These are phyloP conservation scores for Lucilia sericata DNA, from an alignment of 1,140 invertebrate genomes.

Conservation along the genomic window DNA sequence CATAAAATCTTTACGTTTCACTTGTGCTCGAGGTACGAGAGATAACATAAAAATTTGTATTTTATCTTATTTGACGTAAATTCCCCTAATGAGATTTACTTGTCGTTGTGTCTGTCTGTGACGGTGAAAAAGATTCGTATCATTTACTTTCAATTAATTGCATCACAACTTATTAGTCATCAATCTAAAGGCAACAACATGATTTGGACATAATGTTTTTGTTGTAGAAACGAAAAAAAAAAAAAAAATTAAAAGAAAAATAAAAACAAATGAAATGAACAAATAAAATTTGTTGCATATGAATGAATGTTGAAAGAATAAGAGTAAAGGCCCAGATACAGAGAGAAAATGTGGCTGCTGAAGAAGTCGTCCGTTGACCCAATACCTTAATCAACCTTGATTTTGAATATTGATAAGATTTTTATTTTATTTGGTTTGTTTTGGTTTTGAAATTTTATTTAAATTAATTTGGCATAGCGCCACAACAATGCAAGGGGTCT, in stretches of 20 bases:
- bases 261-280: background rate
- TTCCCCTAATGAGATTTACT: constrained; percentile 45
- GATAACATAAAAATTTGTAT: background rate
- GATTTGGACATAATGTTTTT: background rate
- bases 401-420: constrained; percentile 40
- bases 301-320: constrained; percentile 3
- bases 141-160: constrained; percentile 44
- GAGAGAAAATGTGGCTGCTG: background rate
- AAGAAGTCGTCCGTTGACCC: constrained; percentile 32
- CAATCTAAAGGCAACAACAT: constrained; percentile 42
- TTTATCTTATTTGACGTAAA: background rate
- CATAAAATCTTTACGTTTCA: too few species aligned
- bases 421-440: background rate
- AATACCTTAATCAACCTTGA: constrained; percentile 43
- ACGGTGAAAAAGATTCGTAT: constrained; percentile 39
- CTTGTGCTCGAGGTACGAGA: too few species aligned
- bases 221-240: background rate
- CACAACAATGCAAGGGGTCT: background rate
- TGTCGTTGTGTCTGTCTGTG: background rate
- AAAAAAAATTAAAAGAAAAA: too few species aligned
- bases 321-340: background rate
- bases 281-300: background rate
- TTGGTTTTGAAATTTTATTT: background rate
- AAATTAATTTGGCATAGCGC: constrained; percentile 40
- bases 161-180: constrained; percentile 44